Conservation (phyloP, 2,113 vertebrate species). For the Gracilinanus agilis region DNA sequence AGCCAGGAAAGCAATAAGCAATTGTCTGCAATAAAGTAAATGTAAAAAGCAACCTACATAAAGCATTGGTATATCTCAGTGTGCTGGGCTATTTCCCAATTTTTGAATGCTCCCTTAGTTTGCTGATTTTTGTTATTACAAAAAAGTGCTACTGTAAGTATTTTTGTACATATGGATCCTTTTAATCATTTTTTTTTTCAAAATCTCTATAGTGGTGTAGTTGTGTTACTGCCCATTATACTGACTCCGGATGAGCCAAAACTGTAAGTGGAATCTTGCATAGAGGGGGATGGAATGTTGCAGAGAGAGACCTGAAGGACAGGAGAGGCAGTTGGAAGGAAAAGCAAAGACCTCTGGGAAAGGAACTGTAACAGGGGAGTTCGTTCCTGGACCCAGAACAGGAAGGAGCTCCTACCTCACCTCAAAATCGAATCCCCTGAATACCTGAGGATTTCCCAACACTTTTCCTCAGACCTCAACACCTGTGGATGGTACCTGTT, state of each 20-base stretch:
- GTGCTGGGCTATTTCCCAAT: not conserved
- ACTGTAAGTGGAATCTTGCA: too few species aligned
- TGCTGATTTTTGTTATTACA: not conserved
- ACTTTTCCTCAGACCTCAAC: too few species aligned
- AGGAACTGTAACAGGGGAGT: too few species aligned
- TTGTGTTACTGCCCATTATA: not conserved
- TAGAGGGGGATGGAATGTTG: too few species aligned
- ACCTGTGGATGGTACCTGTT: too few species aligned
- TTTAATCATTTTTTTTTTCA: not conserved
- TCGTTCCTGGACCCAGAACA: too few species aligned
- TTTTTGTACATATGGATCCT: not conserved
- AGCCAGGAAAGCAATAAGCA: not conserved
- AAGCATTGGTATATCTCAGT: not conserved
- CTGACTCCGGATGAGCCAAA: not conserved
- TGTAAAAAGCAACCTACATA: not conserved
- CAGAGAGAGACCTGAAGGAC: too few species aligned
- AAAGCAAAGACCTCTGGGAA: too few species aligned
- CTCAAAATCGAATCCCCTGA: too few species aligned
- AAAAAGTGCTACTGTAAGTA: not conserved
- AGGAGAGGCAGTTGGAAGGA: too few species aligned
- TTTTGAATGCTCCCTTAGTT: not conserved
- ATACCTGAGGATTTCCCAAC: too few species aligned
- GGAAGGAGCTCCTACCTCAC: too few species aligned
- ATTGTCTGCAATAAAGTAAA: not conserved
- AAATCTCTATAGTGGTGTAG: not conserved